Evolutionary conservation across 2,113 vertebrate species (phyloP), one percentile per base, ranked within the genome.

Genomic region (Tragelaphus strepsiceros): DNA sequence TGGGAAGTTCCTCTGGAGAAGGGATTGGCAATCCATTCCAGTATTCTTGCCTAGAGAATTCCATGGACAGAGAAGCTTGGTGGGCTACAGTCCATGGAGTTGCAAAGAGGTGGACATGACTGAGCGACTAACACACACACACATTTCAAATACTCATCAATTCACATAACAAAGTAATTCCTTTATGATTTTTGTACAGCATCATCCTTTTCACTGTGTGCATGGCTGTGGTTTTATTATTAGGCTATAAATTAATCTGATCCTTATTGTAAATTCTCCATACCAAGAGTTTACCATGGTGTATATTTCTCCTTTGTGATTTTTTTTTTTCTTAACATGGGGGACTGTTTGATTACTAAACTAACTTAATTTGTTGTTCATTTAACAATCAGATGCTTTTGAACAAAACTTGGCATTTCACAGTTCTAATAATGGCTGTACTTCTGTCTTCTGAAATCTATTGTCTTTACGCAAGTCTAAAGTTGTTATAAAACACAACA

Each of bases 251-350:
- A 78, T 53, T 71, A 88, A 81, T 56, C 32, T 43, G 77, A 80
- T 43, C 54, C 88, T 94, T 83, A 88, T 86, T 94, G 71, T 96
- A 88, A 82, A 88, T 88, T 86, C 59, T 94, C 77, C 54, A 80
- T 74, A 51, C 32, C 35, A 62, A 92, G 21, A 54, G 28, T 88
- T 93, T 35, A 88, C 11, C 30, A 85, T 32, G 49, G 51, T 35
- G 30, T 35, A 71, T 93, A 28, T 85, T 94, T 96, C 22, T 28
- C 15, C 22, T 94, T 88, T 67, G 59, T 54, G 26, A 22, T 54
- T 14, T 81, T 91, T 81, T 83, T 91, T 78, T 58, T 64, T 19
- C 17, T 90, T 46, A 19, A 84, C 15, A 19, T 21, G 7, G 30
- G 82, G 6, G 39, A 85, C 5, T 83, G 78, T 88, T 46, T 88